Percentiles rank a stretch among this genome's conserved stretches.
phyloP scores from a whole-genome alignment of 1,140 invertebrate genomes.

The Potamilus streckersoni region DNA sequence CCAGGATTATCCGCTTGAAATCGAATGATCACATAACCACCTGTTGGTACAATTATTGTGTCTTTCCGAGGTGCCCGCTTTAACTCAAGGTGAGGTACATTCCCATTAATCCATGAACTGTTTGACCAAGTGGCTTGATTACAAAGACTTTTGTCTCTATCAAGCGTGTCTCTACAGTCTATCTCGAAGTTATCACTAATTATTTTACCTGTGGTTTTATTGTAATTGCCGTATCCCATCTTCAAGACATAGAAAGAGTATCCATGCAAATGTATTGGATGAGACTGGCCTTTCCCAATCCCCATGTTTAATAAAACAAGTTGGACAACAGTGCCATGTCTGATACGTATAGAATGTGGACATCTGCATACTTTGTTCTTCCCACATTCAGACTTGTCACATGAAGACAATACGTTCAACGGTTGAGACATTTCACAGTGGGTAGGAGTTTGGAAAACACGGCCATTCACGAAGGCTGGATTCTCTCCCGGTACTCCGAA shows the following conservation, averaged over 20 bases:
- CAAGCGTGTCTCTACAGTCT: conserved; percentile 17
- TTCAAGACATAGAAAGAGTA: conserved; percentile 32
- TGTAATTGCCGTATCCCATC: conserved; percentile 24
- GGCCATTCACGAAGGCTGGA: conserved; percentile 25
- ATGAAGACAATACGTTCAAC: not conserved
- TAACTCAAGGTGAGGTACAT: conserved; percentile 14
- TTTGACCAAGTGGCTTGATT: conserved; percentile 36
- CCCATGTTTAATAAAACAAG: conserved; percentile 26
- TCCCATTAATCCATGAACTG: conserved; percentile 23
- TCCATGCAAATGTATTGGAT: conserved; percentile 36
- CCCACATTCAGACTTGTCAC: conserved; percentile 9
- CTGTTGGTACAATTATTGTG: conserved; percentile 76
- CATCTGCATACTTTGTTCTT: conserved; percentile 20
- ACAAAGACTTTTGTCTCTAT: conserved; percentile 35
- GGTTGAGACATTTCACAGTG: conserved; percentile 6
- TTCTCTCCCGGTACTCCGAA: conserved; percentile 17
- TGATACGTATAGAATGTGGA: conserved; percentile 18
- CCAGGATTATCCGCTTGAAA: conserved; percentile 79
- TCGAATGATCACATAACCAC: conserved; percentile 75
- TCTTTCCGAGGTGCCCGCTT: conserved; percentile 76
- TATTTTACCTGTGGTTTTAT: conserved; percentile 21
- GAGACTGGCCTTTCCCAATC: conserved; percentile 27
- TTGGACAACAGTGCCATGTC: conserved; percentile 10
- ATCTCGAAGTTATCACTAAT: conserved; percentile 46
- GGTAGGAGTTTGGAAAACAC: conserved; percentile 10